phyloP scores from a whole-genome alignment of 2,113 vertebrate species.

The Cinclus cinclus region DNA sequence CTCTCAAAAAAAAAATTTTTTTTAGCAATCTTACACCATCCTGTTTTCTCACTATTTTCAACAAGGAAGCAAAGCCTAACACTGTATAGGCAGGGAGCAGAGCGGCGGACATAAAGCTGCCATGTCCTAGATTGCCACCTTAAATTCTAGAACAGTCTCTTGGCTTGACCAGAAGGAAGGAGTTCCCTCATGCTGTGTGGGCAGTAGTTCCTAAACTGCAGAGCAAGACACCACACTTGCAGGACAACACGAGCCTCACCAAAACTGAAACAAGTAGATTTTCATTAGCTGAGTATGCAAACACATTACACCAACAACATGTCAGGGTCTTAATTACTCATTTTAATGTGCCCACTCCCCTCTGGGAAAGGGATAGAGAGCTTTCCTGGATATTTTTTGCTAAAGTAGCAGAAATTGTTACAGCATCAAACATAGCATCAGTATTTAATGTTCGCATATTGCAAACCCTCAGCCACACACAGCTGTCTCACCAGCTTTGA shows the following conservation, averaged over 20 bases:
- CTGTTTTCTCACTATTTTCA: background rate
- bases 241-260: background rate
- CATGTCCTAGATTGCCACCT: background rate
- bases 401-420: background rate
- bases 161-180: background rate
- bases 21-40: background rate
- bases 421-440: background rate
- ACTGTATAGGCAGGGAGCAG: background rate
- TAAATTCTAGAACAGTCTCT: background rate
- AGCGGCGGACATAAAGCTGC: background rate
- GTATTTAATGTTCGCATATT: background rate
- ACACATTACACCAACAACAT: background rate
- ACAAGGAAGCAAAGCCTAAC: background rate
- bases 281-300: background rate
- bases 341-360: background rate
- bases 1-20: background rate
- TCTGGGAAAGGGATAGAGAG: background rate
- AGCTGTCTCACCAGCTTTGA: background rate
- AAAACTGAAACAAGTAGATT: background rate
- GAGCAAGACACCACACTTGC: background rate
- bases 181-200: accelerated
- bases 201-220: background rate
- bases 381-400: background rate
- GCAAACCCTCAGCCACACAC: background rate
- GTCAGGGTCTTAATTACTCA: background rate